Evolutionary conservation across 1,140 invertebrate species (phyloP), one percentile per base, ranked within the genome.

Genomic region (Cotesia vestalis): DNA sequence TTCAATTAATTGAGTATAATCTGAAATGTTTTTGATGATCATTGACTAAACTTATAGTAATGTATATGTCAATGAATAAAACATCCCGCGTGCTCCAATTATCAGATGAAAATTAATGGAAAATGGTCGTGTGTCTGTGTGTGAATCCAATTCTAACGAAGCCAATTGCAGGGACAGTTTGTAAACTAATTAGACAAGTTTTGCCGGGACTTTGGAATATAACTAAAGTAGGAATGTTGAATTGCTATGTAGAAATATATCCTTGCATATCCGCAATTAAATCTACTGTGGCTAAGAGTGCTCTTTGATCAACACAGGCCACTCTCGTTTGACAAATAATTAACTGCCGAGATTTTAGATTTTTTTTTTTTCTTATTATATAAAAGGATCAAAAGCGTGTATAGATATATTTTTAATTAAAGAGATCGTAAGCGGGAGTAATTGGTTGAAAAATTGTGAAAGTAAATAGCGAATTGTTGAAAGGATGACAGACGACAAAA

Each of bases 181-280:
- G 52, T 46, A 53, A 68, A 68, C 66, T 68, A 68, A 68, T 68
- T 68, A 57, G 66, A 59, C 57, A 59, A 59, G 57, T 59, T 59
- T 59, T 20, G 20, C 57, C 27, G 20, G 4, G 17, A 17, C 57
- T 20, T 46, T 9, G 40, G 40, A 2, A 46, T 8, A 46, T 8
- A 6, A 46, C 40, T 27, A 40, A 66, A 66, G 14, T 20, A 57
- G 52, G 17, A 68, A 14, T n/a, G 66, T 68, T 57, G 52, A 57
- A 35, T 69, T 69, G 46, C 46, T 4, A 27, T 27, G n/a, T 69
- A 12, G 53, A 60, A 46, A 59, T 62, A 40, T 17, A 40, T 17
- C 35, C 53, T 69, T 14, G 68, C 53, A 69, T 51, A 59, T 51
- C 55, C 38, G 57, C 53, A 69, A 59, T 69, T 69, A 59, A 66